Conservation (phyloP, 2,113 vertebrate genomes). For the Oreochromis spilurus region DNA sequence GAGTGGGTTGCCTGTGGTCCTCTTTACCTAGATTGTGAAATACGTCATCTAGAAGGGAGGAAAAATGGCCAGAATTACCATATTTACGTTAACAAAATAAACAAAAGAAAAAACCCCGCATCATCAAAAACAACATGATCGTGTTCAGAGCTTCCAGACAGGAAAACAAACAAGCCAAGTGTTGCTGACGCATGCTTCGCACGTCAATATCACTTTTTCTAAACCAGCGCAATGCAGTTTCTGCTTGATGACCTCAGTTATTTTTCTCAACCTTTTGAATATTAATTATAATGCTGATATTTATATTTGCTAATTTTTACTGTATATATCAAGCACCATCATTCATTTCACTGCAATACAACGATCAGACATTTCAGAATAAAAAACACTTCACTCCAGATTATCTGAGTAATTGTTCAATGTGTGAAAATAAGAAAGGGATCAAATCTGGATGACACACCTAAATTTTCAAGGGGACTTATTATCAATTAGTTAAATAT, state of each 20-base stretch:
- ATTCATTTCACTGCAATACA: not conserved
- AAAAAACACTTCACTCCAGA: not conserved
- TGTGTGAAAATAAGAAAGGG: not conserved
- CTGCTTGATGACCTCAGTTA: not conserved
- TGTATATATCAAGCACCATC: not conserved
- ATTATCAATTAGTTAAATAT: not conserved
- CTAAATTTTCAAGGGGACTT: not conserved
- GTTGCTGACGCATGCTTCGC: not conserved
- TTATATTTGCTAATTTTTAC: not conserved
- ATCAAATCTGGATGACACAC: not conserved
- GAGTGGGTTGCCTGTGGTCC: conserved; percentile 81
- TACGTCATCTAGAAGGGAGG: conserved; percentile 80
- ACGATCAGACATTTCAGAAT: not conserved
- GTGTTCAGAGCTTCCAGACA: not conserved
- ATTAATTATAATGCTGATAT: not conserved
- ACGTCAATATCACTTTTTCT: not conserved
- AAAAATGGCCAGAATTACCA: not conserved
- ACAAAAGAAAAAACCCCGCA: not conserved
- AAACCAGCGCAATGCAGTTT: not conserved
- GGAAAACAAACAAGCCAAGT: not conserved
- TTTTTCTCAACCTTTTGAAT: not conserved
- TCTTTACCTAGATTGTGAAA: conserved; percentile 92
- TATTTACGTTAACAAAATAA: not conserved
- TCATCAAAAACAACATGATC: not conserved
- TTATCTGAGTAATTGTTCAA: not conserved